Evolutionary conservation across 2,888 invertebrate species (phyloP), one percentile per base, ranked within the genome.

Genomic region (Torymus tubicola): DNA sequence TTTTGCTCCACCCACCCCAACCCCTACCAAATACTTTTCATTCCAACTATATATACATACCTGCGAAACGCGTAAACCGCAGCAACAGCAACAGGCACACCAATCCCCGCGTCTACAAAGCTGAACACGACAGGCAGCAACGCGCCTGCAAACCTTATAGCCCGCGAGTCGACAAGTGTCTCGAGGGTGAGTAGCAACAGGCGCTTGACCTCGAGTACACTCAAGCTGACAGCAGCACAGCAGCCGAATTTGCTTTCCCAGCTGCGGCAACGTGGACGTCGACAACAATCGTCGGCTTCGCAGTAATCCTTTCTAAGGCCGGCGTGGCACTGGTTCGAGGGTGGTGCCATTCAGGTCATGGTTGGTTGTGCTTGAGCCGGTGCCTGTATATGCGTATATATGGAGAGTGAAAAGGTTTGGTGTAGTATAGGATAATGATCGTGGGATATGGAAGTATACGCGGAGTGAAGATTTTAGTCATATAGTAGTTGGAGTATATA

Each of bases 141-240:
- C 24, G 87, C 89, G 14, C 88, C 89, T 5, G 87, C 87, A 71
- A 90, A 88, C 10, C 84, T 84, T n/a, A 90, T 86, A 12, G 88
- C 84, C 65, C 86, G 85, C 86, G 87, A 86, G 71, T 90, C 87
- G 16, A 86, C 83, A 42, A 89, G 84, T 72, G 88, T 86, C 78
- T 89, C 89, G n/a, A 90, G 68, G 12, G 85, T 81, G 58, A 90
- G 73, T 53, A 90, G 83, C 57, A 88, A 84, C 57, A 90, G 84
- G 3, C 90, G 86, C 83, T 90, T 89, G 13, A 85, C 85, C 81
- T 90, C 90, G 69, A 90, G 84, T 10, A 87, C 83, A 18, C 85
- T 86, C n/a, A 89, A 85, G 5, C 87, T 86, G 18, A 87, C 82
- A 13, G 89, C 89, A 0, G 88, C 85, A 4, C 84, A 87, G 60